Conservation (phyloP, 2,113 vertebrate genomes). For the Thamnophis sirtalis region DNA sequence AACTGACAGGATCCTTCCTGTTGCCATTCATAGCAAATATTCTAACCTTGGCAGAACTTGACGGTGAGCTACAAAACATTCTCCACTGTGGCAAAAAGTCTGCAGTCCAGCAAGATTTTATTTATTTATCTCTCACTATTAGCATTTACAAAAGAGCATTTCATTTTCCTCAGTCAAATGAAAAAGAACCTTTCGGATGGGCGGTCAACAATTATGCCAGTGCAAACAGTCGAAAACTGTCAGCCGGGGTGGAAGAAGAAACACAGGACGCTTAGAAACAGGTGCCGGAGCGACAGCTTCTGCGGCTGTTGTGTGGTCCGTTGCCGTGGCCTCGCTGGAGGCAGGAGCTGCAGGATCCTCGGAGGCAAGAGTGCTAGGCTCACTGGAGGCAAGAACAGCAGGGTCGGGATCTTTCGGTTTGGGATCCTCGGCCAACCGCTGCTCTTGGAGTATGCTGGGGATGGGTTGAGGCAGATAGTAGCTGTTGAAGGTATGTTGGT, state of each 20-base stretch:
- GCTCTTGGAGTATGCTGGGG: background rate
- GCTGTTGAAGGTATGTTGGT: conserved; percentile 54
- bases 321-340: background rate
- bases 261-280: background rate
- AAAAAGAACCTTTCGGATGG: background rate
- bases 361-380: background rate
- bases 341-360: background rate
- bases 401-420: background rate
- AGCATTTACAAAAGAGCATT: background rate
- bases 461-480: background rate
- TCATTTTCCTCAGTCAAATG: background rate
- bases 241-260: conserved; percentile 30
- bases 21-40: background rate
- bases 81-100: background rate
- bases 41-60: background rate
- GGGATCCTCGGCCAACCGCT: background rate
- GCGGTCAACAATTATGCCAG: conserved; percentile 40
- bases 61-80: background rate
- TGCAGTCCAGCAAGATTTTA: conserved; percentile 8
- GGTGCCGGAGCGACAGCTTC: background rate
- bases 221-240: conserved; percentile 65
- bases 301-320: background rate
- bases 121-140: background rate
- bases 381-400: background rate
- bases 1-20: background rate